phyloP scores from a whole-genome alignment of 2,797 vertebrate genomes.

The Agapornis canus region DNA sequence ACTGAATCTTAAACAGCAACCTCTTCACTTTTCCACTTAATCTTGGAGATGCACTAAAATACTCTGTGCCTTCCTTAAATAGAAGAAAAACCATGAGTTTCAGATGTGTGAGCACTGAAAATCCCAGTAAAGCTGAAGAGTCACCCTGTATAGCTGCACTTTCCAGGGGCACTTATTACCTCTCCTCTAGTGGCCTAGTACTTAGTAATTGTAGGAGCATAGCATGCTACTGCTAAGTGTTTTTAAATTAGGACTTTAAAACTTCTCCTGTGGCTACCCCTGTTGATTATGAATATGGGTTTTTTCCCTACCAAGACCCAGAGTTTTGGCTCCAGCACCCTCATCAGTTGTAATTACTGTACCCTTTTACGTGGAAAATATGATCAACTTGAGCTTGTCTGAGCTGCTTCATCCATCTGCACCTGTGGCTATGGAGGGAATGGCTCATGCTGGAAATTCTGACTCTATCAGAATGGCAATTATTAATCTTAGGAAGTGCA shows the following conservation, averaged over 20 bases:
- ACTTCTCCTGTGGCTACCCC: conserved; percentile 46
- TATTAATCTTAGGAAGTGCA: conserved; percentile 61
- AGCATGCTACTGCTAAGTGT: conserved; percentile 48
- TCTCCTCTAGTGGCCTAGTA: background rate
- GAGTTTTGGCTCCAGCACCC: conserved; percentile 65
- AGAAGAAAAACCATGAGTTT: background rate
- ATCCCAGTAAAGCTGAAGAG: conserved; percentile 8
- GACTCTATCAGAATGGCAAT: conserved; percentile 63
- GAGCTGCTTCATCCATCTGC: conserved; percentile 64
- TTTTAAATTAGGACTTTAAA: conserved; percentile 57
- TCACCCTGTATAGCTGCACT: background rate
- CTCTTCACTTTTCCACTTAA: conserved; percentile 15
- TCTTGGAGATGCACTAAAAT: conserved; percentile 28
- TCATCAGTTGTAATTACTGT: conserved; percentile 67
- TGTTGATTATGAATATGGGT: conserved; percentile 14
- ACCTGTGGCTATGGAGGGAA: conserved; percentile 70
- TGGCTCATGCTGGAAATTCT: conserved; percentile 72
- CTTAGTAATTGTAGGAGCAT: conserved; percentile 25
- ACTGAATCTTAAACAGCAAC: conserved; percentile 13
- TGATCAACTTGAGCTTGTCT: conserved; percentile 69
- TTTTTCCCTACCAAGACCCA: background rate
- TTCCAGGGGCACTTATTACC: conserved; percentile 5
- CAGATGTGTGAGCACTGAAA: background rate
- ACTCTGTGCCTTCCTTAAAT: background rate
- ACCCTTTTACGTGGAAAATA: conserved; percentile 74